phyloP scores from a whole-genome alignment of 2,888 invertebrate species.

The Drosophila phalerata region DNA sequence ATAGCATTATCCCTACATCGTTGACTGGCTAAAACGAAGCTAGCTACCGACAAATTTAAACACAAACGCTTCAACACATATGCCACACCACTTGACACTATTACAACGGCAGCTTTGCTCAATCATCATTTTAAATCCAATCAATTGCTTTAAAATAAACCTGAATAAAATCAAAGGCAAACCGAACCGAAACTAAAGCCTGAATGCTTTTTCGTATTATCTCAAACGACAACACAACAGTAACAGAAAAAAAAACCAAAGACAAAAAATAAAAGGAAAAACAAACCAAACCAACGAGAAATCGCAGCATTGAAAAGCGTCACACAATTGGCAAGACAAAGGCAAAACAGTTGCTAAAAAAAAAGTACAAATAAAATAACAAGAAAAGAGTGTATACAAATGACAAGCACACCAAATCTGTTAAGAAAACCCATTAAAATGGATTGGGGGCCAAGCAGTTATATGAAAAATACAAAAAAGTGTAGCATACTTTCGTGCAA shows the following conservation, averaged over 20 bases:
- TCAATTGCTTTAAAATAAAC: constrained; percentile 80
- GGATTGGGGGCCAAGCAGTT: constrained; percentile 28
- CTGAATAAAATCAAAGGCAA: constrained; percentile 71
- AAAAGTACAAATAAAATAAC: constrained; percentile 10
- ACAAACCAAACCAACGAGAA: constrained; percentile 33
- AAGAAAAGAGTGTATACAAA: constrained; percentile 37
- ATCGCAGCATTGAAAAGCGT: constrained; percentile 38
- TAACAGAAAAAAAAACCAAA: constrained; percentile 27
- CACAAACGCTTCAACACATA: constrained; percentile 46
- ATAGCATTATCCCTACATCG: neutral
- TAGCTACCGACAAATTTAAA: constrained; percentile 38
- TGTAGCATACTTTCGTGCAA: constrained; percentile 52
- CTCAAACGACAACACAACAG: constrained; percentile 74
- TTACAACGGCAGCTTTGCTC: constrained; percentile 29
- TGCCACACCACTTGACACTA: constrained; percentile 43
- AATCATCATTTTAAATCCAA: constrained; percentile 64
- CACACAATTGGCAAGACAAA: constrained; percentile 64
- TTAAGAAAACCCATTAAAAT: constrained; percentile 80
- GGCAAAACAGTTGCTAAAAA: constrained; percentile 35
- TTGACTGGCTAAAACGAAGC: constrained; percentile 12
- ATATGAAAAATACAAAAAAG: constrained; percentile 36
- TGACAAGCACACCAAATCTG: constrained; percentile 61
- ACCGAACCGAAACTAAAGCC: constrained; percentile 54
- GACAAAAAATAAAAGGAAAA: constrained; percentile 11
- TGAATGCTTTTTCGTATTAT: constrained; percentile 72